Base-by-base conservation (phyloP, 2,888 invertebrate species). In the Agrenia bidenticulata region DNA sequence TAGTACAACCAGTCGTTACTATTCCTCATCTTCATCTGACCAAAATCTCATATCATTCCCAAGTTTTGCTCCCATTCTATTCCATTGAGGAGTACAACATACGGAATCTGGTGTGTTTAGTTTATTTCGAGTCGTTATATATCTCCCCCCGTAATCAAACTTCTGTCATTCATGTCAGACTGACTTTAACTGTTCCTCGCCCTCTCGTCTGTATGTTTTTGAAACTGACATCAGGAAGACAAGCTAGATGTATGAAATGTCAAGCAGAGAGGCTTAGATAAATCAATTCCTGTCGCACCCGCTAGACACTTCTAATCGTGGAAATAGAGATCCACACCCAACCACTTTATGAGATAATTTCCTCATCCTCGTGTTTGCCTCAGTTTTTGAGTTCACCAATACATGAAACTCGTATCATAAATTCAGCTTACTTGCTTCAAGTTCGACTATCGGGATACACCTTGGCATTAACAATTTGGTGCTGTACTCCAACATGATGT, bases 201-300 rank as follows among this genome's bases (percentile, higher is more conserved):
- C 45, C 45, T 7, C 5, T 4, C 32, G 5, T 45, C 19, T 19
- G 45, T 45, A 17, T 45, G 45, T 17, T 45, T 32, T 45, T n/a
- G 45, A 45, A 17, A 17, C 45, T 45, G 45, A 45, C n/a, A 19
- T 19, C 9, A 45, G 45, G 11, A 32, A 45, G 45, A 45, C 45
- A 17, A 11, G 45, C 45, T 45, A 15, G 19, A 45, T 45, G 19
- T 19, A 45, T 19, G 45, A 45, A 45, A 45, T 45, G 45, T 45
- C 45, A 45, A 19, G 15, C 45, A 45, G 45, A 45, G 15, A 45
- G 45, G 9, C 11, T 15, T 45, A 45, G 45, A 45, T 45, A 19
- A 45, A 45, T 45, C 45, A 45, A 45, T 45, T 45, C 45, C 15
- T 45, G 45, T 45, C 45, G 45, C 45, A 45, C 45, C 45, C 45